Evolutionary conservation across 2,797 vertebrate species (phyloP).

Genomic region (Cyclura pinguis): DNA sequence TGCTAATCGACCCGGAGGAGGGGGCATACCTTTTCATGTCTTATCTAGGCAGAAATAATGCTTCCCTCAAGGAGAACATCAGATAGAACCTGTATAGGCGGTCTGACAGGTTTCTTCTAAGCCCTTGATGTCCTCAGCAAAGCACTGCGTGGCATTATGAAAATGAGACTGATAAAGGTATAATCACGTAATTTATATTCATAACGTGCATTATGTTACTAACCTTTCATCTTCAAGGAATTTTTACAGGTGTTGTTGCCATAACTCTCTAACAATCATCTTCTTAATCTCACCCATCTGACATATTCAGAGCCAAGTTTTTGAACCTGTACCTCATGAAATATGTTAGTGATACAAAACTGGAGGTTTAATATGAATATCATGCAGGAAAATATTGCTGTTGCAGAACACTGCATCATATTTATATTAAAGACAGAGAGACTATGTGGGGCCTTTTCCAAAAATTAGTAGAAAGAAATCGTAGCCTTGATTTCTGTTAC

Average conservation of each 20-base stretch:
- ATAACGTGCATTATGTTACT: background rate
- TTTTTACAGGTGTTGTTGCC: background rate
- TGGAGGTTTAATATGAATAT: background rate
- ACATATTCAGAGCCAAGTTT: background rate
- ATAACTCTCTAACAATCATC: no score
- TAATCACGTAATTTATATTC: background rate
- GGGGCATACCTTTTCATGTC: background rate
- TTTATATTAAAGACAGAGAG: background rate
- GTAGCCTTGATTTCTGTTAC: background rate
- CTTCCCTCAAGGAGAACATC: background rate
- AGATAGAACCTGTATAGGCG: background rate
- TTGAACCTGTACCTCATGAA: background rate
- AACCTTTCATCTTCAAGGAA: background rate
- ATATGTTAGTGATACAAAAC: background rate
- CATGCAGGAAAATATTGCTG: background rate
- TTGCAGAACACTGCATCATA: background rate
- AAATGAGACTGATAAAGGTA: background rate
- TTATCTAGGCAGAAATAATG: slow-evolving; percentile 3
- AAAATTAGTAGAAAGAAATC: background rate
- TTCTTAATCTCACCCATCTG: background rate
- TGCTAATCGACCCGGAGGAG: background rate
- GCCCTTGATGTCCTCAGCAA: background rate
- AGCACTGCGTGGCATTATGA: background rate
- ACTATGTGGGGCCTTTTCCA: background rate
- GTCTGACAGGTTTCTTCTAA: background rate